Base-by-base conservation (phyloP, 2,888 invertebrate genomes). In the Dyspetes luteomarginatus region DNA sequence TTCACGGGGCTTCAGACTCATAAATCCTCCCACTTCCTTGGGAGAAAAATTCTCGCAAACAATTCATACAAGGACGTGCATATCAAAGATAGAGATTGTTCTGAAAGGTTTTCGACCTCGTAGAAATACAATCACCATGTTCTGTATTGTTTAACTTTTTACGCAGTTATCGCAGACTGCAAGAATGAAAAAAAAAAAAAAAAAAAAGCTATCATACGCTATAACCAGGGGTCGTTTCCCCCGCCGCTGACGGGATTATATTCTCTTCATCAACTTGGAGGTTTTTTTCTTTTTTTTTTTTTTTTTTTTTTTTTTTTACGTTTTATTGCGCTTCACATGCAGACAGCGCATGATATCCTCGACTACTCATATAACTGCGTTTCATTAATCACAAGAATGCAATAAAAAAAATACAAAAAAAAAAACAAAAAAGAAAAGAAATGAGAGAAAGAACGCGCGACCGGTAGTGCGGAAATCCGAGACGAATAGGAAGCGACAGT, bases 341-440 rank as follows among this genome's bases (percentile, higher is more conserved):
- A 84, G 81, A 86, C 85, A 75, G 85, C 84, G 86, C 82, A 78
- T 72, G 85, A 85, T 86, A 80, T 79, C 73, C 82, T 58, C 68
- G 72, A 78, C 73, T 85, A 48, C 84, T 88, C 88, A 86, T 86
- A 88, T 89, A 87, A 88, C 87, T 84, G 84, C 85, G 71, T 58
- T 75, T 78, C 41, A 56, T 75, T 73, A 26, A 60, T 48, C 30
- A 24, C 30, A 52, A 19, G 77, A 69, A 52, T 7, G 26, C 12
- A 19, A 30, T n/a, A 58, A 48, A 48, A 60, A 55, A 26, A 36
- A 36, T 36, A 3, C 36, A 36, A 36, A 2, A 17, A 19, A 52
- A 15, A 72, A 50, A 22, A 0, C 36, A 64, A 71, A 64, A 75
- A 36, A 50, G 48, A 60, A 36, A 26, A 36, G 3, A 55, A 77